Base-by-base conservation (phyloP, 1,140 invertebrate species). In the Nymphalis io region DNA sequence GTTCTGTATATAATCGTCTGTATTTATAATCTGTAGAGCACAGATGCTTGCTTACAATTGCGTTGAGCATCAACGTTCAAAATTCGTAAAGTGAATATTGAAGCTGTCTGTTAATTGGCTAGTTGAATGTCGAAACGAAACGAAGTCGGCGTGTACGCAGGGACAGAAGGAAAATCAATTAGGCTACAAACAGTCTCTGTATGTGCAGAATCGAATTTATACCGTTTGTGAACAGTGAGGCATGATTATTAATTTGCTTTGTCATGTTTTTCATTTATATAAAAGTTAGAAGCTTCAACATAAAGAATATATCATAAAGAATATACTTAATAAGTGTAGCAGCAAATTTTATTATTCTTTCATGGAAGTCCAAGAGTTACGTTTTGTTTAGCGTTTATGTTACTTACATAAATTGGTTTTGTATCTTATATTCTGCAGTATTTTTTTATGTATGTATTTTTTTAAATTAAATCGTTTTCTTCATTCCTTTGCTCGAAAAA, bases 1-100 rank as follows among this genome's bases (percentile, higher is more conserved):
- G 4, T 33, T 33, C 27, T 33, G 27, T n/a, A n/a, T n/a, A n/a
- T n/a, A n/a, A n/a, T n/a, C n/a, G n/a, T 33, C 10, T 33, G 27
- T 33, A 33, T 33, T 33, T 33, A 4, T 33, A 33, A 33, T 4
- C 1, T 33, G n/a, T n/a, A n/a, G n/a, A n/a, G n/a, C n/a, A 33
- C 27, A n/a, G n/a, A n/a, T 33, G 27, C 27, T 33, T 33, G 27
- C 5, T 33, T 33, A 33, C 27, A 33, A 33, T 33, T 33, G 10
- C 27, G 27, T 33, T 33, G 0, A 6, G 3, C 6, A 4, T 33
- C 23, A 55, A 5, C 15, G 51, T 15, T 20, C 18, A 20, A 63
- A 63, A 63, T 63, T 15, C 60, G 33, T 38, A 63, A 63, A 63
- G 60, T 33, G 60, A 63, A 53, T 62, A 48, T 44, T n/a, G 20